Evolutionary conservation across 2,797 vertebrate genomes (phyloP).

Genomic region (Oreonectes daqikongensis): DNA sequence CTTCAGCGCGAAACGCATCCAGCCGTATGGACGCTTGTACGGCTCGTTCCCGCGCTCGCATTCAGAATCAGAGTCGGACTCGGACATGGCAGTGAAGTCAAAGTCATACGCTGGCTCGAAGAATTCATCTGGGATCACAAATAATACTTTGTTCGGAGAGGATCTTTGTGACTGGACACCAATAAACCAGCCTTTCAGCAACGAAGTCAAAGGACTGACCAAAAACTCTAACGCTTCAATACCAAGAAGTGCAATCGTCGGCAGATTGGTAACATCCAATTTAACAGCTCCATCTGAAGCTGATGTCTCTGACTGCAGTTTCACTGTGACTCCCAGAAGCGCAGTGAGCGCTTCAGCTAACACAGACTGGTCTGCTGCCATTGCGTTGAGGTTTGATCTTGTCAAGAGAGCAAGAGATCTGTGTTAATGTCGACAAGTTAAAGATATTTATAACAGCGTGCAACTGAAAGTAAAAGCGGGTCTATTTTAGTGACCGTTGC

Average conservation of each 20-base stretch:
- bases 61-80: accelerated
- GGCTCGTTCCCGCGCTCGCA: conserved; percentile 65
- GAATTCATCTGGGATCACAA: conserved; percentile 58
- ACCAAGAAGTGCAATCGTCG: neutral
- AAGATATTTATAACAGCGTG: no score
- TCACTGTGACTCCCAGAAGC: neutral
- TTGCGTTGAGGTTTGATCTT: neutral
- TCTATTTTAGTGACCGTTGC: no score
- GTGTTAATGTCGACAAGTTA: no score
- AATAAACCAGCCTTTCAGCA: neutral
- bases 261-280: neutral
- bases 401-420: neutral
- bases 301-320: neutral
- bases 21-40: conserved; percentile 69
- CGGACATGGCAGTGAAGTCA: neutral
- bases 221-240: neutral
- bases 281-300: neutral
- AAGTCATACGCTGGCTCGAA: conserved; percentile 62
- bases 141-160: neutral
- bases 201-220: neutral
- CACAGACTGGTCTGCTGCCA: neutral
- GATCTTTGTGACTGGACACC: neutral
- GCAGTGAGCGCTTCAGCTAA: conserved; percentile 12
- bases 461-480: no score
- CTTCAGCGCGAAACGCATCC: conserved; percentile 66